A percentile compares a stretch with the other conserved stretches of the same genome.
These are phyloP conservation scores for Lamellibrachia satsuma DNA, from an alignment of 2,888 invertebrate species.

Conservation along the genomic window DNA sequence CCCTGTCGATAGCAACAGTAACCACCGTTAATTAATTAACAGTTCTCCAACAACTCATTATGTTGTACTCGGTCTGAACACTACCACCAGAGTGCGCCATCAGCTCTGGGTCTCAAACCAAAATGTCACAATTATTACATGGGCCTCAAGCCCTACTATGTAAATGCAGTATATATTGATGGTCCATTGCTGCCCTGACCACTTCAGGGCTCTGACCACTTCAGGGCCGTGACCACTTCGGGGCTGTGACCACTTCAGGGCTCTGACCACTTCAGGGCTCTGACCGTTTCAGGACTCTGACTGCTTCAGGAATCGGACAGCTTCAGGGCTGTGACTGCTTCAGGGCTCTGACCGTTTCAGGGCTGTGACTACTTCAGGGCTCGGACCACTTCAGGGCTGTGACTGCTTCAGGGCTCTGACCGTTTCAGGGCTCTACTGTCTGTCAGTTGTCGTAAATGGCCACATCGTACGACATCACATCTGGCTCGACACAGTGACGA, in stretches of 20 bases:
- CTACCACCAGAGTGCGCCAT: not conserved
- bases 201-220: not conserved
- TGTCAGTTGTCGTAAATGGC: not conserved
- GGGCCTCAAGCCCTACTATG: not conserved
- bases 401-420: not conserved
- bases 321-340: no score
- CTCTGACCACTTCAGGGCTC: no score
- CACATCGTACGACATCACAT: not conserved
- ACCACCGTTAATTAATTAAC: not conserved
- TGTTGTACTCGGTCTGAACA: not conserved
- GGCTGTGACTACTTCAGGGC: not conserved
- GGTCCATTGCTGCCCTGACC: not conserved
- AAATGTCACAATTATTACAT: not conserved
- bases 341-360: not conserved
- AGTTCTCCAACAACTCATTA: not conserved
- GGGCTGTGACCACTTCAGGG: no score
- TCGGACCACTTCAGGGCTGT: not conserved
- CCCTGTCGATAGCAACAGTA: not conserved
- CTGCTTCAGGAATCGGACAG: no score
- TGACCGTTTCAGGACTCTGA: no score
- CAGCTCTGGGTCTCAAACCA: not conserved
- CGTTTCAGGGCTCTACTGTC: not conserved
- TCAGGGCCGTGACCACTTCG: no score
- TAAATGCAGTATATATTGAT: not conserved
- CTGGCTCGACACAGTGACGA: not conserved